Evolutionary conservation across 2,113 vertebrate genomes (phyloP), one percentile per base, ranked within the genome.

Genomic region (Xiphophorus couchianus): DNA sequence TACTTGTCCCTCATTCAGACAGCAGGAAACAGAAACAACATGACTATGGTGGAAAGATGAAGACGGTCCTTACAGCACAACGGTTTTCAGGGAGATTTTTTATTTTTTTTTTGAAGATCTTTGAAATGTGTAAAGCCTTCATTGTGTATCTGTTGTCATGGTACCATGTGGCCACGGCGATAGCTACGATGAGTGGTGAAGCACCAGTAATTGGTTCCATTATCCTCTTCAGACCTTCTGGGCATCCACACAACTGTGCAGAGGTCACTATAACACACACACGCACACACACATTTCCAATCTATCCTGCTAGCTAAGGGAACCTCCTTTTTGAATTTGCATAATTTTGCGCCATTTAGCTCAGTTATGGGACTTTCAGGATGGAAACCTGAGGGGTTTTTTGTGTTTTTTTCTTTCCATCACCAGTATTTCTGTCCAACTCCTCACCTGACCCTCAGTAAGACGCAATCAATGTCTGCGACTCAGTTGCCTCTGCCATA

Each of bases 151-250:
- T 63, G 74, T 83, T 87, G 76, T 73, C 85, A 81, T 58, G 2
- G 78, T 19, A 73, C 73, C 74, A 73, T 74, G 76, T 68, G 73
- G 69, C 66, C 70, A 37, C 74, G 60, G 76, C 7, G 11, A 42
- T 71, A 77, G 76, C 64, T 44, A 63, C 13, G 17, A 79, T 17
- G 76, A 84, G 81, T 15, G 25, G 5, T 64, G 68, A 76, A 80
- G 71, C 30, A 75, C 30, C 71, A 84, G 69, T 81, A 88, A 88
- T 86, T 83, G 80, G 73, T 77, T 80, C 75, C 82, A 86, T 88
- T 79, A 86, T 86, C 77, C 75, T 70, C 73, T 79, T 80, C 80
- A 79, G 88, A 82, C 71, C 76, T 84, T 84, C 37, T 39, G 80
- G 80, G 69, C 69, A 71, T 70, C 60, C 35, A 44, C 73, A 86